These are phyloP conservation scores for Athene noctua DNA, from an alignment of 2,113 vertebrate genomes.

Conservation along the genomic window DNA sequence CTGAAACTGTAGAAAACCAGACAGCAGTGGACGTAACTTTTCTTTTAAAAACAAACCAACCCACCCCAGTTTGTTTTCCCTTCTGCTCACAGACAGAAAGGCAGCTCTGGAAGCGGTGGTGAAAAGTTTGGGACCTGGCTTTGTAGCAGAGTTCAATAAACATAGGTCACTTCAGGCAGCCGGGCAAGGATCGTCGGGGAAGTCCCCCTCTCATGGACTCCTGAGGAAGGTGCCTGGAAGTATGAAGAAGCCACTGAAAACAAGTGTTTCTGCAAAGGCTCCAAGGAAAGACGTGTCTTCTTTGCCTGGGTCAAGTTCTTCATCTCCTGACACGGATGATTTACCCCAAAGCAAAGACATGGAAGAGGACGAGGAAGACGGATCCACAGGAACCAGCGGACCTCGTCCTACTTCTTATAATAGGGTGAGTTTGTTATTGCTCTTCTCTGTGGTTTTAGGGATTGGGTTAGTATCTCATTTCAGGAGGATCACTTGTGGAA, in stretches of 20 bases:
- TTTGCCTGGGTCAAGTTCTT: not conserved
- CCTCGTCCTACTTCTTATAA: not conserved
- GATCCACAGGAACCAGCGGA: not conserved
- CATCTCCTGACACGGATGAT: not conserved
- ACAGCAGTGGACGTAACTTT: not conserved
- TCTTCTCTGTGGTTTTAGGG: not conserved
- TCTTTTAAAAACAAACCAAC: not conserved
- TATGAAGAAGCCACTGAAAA: not conserved
- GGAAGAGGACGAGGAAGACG: not conserved
- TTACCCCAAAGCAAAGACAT: not conserved
- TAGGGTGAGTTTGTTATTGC: not conserved
- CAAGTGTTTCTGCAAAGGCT: not conserved
- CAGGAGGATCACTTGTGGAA: not conserved
- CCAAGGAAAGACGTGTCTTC: conserved; percentile 24
- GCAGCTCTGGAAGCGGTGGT: conserved; percentile 59
- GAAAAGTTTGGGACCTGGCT: conserved; percentile 52
- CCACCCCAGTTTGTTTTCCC: not conserved
- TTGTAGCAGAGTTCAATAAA: conserved; percentile 58
- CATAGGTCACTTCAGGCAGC: conserved; percentile 60
- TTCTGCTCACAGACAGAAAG: conserved; percentile 60
- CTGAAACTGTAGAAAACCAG: no score
- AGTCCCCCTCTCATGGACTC: not conserved
- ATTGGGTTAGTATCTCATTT: not conserved
- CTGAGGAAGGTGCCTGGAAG: not conserved
- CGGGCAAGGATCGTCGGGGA: conserved; percentile 28